phyloP scores from a whole-genome alignment of 2,888 invertebrate species.

The Himalopsyche anomala region DNA sequence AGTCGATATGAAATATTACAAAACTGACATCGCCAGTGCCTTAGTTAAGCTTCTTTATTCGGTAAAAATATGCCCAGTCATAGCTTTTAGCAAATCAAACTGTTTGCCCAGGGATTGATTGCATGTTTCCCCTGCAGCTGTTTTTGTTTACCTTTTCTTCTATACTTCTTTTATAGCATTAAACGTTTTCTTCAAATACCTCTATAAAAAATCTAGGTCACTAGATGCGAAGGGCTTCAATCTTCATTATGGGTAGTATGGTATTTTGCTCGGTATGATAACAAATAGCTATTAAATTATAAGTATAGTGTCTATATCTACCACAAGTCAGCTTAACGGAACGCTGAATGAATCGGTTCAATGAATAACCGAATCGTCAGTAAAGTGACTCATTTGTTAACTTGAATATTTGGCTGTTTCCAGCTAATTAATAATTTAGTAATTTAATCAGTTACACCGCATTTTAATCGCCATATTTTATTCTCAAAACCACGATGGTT shows the following conservation, averaged over 20 bases:
- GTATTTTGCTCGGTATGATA: neutral
- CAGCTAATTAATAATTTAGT: too few relatives aligned
- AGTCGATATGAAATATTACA: too few relatives aligned
- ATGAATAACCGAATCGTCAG: too few relatives aligned
- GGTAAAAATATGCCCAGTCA: neutral
- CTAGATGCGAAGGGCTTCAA: neutral
- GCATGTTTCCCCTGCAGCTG: neutral
- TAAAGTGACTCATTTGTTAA: too few relatives aligned
- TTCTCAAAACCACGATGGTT: too few relatives aligned
- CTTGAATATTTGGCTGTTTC: too few relatives aligned
- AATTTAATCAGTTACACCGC: too few relatives aligned
- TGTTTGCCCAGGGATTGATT: neutral
- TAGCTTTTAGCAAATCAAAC: constrained; percentile 18
- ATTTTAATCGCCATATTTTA: too few relatives aligned
- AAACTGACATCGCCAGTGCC: too few relatives aligned
- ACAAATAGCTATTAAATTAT: neutral
- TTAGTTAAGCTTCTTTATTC: too few relatives aligned
- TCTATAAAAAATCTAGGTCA: neutral
- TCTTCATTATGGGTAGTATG: neutral
- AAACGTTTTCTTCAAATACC: neutral
- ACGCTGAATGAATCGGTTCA: neutral
- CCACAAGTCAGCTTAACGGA: neutral
- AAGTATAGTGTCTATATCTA: neutral
- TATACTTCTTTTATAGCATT: neutral
- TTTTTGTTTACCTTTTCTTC: neutral